These are phyloP conservation scores for Littorina saxatilis DNA, from an alignment of 1,140 invertebrate species.

Conservation along the genomic window DNA sequence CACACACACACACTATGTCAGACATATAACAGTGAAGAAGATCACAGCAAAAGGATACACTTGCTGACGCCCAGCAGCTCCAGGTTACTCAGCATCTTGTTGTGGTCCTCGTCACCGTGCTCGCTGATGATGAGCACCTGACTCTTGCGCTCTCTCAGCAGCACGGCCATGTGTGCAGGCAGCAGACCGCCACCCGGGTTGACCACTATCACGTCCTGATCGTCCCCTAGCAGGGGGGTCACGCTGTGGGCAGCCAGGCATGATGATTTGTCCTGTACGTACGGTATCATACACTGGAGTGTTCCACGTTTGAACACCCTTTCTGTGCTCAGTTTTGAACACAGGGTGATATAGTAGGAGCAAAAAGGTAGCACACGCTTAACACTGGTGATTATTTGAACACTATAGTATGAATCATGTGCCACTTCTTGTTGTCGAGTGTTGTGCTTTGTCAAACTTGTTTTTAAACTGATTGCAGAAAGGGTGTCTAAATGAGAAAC, in stretches of 20 bases:
- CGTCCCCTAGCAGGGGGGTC: constrained; percentile 59
- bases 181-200: constrained; percentile 65
- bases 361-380: no score
- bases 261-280: constrained; percentile 69
- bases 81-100: constrained; percentile 52
- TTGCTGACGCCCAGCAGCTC: constrained; percentile 60
- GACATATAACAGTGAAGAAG: no score
- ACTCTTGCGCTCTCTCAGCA: constrained; percentile 48
- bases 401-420: no score
- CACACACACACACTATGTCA: no score
- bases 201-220: constrained; percentile 64
- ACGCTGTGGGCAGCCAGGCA: constrained; percentile 67
- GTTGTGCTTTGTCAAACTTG: no score
- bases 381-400: neutral
- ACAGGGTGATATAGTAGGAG: neutral
- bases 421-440: no score
- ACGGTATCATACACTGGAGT: no score
- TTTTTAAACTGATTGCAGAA: no score
- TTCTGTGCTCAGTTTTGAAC: neutral
- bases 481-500: no score
- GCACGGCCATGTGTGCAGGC: constrained; percentile 66
- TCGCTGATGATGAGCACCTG: constrained; percentile 46
- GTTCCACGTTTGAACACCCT: no score
- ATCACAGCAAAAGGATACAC: constrained; percentile 64
- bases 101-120: constrained; percentile 51